Percentiles rank a stretch among this genome's conserved stretches.
Conservation (phyloP, 2,797 vertebrate species). For the Sylvia borin region DNA sequence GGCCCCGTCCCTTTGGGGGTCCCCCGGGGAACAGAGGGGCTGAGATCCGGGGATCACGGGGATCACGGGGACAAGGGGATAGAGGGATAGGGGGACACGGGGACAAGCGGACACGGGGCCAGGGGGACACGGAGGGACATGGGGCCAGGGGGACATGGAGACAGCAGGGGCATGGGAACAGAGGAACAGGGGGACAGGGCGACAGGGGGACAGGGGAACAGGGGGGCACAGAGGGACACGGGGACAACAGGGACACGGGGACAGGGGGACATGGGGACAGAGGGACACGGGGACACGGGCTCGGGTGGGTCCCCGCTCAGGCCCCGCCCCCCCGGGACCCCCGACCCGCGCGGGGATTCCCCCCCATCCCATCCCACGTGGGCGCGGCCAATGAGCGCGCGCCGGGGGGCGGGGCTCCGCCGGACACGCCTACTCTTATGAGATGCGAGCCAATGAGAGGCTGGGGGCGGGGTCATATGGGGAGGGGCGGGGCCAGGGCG, state of each 20-base stretch:
- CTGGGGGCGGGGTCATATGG: rapidly evolving
- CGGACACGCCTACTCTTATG: rapidly evolving
- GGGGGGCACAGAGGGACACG: neutral
- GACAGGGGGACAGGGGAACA: too few relatives aligned
- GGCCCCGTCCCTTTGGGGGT: neutral
- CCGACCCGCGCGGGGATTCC: neutral
- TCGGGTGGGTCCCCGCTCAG: too few relatives aligned
- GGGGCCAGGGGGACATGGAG: too few relatives aligned
- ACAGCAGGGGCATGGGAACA: neutral
- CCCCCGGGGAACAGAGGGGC: neutral
- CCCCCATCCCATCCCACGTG: neutral
- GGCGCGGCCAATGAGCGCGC: neutral
- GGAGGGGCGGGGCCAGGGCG: neutral
- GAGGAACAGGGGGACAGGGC: too few relatives aligned
- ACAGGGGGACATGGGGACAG: too few relatives aligned
- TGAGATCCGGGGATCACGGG: neutral
- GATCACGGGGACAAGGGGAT: neutral
- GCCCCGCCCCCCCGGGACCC: neutral
- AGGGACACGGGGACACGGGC: too few relatives aligned
- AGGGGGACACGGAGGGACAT: too few relatives aligned
- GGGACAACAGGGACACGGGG: too few relatives aligned
- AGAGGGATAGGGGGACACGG: neutral
- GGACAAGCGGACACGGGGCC: neutral
- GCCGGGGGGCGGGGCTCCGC: rapidly evolving
- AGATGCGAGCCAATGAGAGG: rapidly evolving